A percentile compares a stretch with the other conserved stretches of the same genome.
Evolutionary conservation across 2,797 vertebrate genomes (phyloP).

Genomic region (Potorous gilbertii): DNA sequence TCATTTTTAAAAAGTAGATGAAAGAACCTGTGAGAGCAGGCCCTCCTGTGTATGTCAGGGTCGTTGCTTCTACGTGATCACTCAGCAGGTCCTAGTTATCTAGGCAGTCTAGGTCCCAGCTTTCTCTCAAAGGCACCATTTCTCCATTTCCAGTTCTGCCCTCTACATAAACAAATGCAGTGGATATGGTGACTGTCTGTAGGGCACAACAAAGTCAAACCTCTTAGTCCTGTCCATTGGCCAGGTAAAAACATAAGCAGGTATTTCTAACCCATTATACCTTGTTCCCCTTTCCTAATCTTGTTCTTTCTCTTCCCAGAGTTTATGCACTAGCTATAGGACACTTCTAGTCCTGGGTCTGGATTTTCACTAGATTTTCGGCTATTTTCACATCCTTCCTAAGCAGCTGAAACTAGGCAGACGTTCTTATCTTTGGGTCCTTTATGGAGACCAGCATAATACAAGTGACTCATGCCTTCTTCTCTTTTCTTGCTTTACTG

Average conservation of each 20-base stretch:
- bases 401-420: not conserved
- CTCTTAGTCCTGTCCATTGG: not conserved
- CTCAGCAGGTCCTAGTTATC: not conserved
- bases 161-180: not conserved
- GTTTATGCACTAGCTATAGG: not conserved
- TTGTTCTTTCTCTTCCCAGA: not conserved
- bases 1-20: too few species aligned
- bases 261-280: not conserved
- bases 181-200: not conserved
- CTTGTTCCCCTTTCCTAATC: not conserved
- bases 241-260: not conserved
- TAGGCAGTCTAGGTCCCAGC: not conserved
- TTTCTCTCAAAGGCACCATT: not conserved
- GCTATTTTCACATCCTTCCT: not conserved
- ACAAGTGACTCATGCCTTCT: not conserved
- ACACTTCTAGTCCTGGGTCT: not conserved
- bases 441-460: not conserved
- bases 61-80: not conserved
- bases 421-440: not conserved
- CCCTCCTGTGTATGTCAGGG: too few species aligned
- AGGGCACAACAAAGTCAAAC: not conserved
- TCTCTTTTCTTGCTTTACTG: not conserved
- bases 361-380: not conserved
- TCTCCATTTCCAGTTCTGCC: not conserved
- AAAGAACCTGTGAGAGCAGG: too few species aligned